Percentiles rank a stretch among this genome's conserved stretches.
Evolutionary conservation across 2,797 vertebrate species (phyloP).

Genomic region (Clarias platycephalus): DNA sequence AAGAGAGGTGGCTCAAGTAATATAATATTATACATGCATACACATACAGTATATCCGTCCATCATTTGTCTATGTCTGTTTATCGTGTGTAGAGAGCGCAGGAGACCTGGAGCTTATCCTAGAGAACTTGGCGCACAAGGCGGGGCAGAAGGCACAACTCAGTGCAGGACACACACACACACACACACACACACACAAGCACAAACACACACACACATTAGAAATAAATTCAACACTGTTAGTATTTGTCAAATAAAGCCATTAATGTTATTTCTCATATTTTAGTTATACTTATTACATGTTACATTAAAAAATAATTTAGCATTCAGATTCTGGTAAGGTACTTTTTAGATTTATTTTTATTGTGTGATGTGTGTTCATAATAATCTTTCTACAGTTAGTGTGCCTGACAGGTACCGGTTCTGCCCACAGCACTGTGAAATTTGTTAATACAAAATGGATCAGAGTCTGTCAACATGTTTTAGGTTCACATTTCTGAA

Average conservation of each 20-base stretch:
- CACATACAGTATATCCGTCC: too few species aligned
- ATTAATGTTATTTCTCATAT: background rate
- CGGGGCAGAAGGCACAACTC: too few species aligned
- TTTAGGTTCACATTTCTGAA: background rate
- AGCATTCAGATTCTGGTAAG: background rate
- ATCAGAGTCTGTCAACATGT: background rate
- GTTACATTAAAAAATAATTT: background rate
- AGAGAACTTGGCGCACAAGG: too few species aligned
- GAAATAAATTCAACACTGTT: too few species aligned
- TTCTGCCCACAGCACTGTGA: background rate
- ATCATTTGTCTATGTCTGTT: too few species aligned
- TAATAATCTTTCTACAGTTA: background rate
- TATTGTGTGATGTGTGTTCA: background rate
- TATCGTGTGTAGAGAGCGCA: too few species aligned
- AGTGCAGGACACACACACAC: too few species aligned
- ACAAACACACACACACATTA: too few species aligned
- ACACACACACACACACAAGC: too few species aligned
- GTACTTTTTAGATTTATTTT: background rate
- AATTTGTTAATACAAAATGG: background rate
- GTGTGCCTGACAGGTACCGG: background rate
- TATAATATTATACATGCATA: too few species aligned
- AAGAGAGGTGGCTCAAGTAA: too few species aligned
- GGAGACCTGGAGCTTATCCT: too few species aligned
- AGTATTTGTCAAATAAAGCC: background rate
- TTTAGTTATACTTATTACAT: background rate